Base-by-base conservation (phyloP, 1,140 invertebrate species). In the Grapholita molesta region DNA sequence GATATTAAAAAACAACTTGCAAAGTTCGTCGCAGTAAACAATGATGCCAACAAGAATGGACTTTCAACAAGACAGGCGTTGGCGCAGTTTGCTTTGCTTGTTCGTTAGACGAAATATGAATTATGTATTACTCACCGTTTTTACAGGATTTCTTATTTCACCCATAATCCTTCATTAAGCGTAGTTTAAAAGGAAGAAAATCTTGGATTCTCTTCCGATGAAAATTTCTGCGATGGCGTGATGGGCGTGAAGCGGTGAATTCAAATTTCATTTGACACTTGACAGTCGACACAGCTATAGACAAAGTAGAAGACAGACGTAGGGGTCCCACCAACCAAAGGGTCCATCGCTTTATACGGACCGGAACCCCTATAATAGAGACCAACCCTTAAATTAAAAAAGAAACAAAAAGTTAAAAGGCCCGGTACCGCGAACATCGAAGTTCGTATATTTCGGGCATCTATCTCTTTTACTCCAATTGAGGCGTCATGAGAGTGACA, bases 131-230 rank as follows among this genome's bases (percentile, higher is more conserved):
- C 71, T 76, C 32, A 76, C 71, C 32, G 61, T 32, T 55, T 7
- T 11, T 12, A 38, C 24, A 32, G 69, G 48, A 53, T 32, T 48
- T 53, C 64, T 52, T 42, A 25, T 23, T 71, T 76, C 71, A 71
- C 12, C 74, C 74, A 76, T 76, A 70, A 35, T 75, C 74, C 24
- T 11, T 68, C 74, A 76, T 73, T 38, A 48, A 35, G 7, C 32
- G 66, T 68, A 66, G 12, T 42, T 61, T 53, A 12, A 48, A 66
- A 64, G 48, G 38, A 68, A 70, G 35, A 69, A 70, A 69, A 69
- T 69, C 70, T 67, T 64, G 61, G 68, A 68, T 68, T 70, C 55
- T 11, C n/a, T 53, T 73, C 67, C 38, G 55, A 23, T 28, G 12
- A 67, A 52, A 52, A 38, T 30, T 48, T n/a, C 28, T 32, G 1